These are phyloP conservation scores for Uloborus plumipes DNA, from an alignment of 2,888 invertebrate genomes.

Conservation along the genomic window DNA sequence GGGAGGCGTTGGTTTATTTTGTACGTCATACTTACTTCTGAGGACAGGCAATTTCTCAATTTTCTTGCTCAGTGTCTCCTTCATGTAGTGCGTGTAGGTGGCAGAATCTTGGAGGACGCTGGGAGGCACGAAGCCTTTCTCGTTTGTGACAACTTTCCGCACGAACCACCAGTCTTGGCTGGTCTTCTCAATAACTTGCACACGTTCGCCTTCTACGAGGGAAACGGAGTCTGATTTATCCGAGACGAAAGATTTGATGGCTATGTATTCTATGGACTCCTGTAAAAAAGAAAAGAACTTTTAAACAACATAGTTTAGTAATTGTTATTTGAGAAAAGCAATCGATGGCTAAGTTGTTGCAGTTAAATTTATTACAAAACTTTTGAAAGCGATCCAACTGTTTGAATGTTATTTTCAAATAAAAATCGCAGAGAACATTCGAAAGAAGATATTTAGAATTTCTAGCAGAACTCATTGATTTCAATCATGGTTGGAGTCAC, in stretches of 20 bases:
- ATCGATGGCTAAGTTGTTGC: too few species aligned
- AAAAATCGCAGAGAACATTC: too few species aligned
- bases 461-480: too few species aligned
- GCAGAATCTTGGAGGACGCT: slow-evolving; percentile 86
- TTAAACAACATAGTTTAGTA: too few species aligned
- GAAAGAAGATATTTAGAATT: too few species aligned
- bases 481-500: too few species aligned
- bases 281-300: slow-evolving; percentile 74
- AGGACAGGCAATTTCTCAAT: slow-evolving; percentile 92
- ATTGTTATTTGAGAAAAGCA: too few species aligned
- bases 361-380: too few species aligned
- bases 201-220: slow-evolving; percentile 89
- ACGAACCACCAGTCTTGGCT: slow-evolving; percentile 95
- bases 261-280: slow-evolving; percentile 79
- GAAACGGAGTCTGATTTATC: slow-evolving; percentile 88
- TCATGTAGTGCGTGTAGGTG: slow-evolving; percentile 85
- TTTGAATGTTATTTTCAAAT: too few species aligned
- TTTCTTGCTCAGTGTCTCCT: slow-evolving; percentile 89
- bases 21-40: slow-evolving; percentile 80
- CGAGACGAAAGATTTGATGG: slow-evolving; percentile 86
- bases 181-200: slow-evolving; percentile 85
- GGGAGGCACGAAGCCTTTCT: slow-evolving; percentile 94
- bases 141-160: slow-evolving; percentile 87
- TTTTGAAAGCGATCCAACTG: too few species aligned
- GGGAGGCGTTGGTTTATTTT: too few species aligned